Evolutionary conservation across 2,797 vertebrate genomes (phyloP), one percentile per base, ranked within the genome.

Genomic region (Trachurus trachurus): DNA sequence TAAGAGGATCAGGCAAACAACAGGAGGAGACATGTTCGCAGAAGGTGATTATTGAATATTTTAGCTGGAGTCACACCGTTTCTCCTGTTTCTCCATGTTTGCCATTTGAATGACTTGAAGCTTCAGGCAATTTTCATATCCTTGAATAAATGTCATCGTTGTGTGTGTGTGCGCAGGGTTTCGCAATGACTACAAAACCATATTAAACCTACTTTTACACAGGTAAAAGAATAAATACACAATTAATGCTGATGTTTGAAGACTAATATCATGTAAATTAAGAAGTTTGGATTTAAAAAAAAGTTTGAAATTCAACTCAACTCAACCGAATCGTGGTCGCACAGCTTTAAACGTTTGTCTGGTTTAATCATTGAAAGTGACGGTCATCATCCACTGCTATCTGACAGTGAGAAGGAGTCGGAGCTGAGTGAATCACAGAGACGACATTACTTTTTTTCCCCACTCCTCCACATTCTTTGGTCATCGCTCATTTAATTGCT

Each of bases 401-500:
- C 5, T 47, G 45, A 17, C 45, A 17, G 7, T 17, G 45, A 47
- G 45, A 47, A 45, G 16, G 6, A 15, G 16, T 19, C 26, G 6
- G 16, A 42, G 10, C 13, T 42, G 5, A 17, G 45, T 47, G 45
- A 47, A 47, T 47, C 45, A 17, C 45, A 6, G 26, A 26, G 26
- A 26, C 17, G 15, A 47, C 66, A 71, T 54, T 49, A 17, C 39
- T 54, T 71, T 57, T 62, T 37, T n/a, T n/a, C n/a, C n/a, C 31
- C 37, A 63, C 50, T 29, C 31, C 31, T 5, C 31, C 53, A 47
- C 60, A 77, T 68, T 72, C 29, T 59, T 63, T 58, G 21, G 52
- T 47, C 21, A 64, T 47, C 29, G 65, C 52, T 68, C 69, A 76
- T 50, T 53, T 52, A 71, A 45, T 64, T 22, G 11, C 10, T 22